phyloP scores from a whole-genome alignment of 2,113 vertebrate species.

The Scatophagus argus region DNA sequence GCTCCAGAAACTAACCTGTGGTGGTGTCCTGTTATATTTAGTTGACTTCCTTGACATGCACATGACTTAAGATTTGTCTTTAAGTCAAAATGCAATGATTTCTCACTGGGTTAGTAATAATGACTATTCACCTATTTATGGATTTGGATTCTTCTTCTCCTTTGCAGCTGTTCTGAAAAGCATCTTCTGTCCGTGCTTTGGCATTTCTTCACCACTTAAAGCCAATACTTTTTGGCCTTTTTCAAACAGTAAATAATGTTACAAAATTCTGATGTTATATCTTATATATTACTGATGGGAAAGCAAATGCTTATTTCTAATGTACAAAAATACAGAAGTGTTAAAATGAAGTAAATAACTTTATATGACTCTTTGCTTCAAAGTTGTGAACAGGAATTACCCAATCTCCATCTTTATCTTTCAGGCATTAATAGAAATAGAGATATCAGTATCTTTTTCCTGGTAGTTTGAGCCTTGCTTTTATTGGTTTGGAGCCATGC shows the following conservation, averaged over 20 bases:
- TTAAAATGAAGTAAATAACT: neutral
- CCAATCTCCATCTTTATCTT: neutral
- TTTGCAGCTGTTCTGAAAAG: neutral
- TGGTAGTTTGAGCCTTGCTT: conserved; percentile 25
- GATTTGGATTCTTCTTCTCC: conserved; percentile 7
- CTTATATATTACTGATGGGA: neutral
- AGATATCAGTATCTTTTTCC: conserved; percentile 14
- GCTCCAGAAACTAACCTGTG: neutral
- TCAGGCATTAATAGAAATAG: neutral
- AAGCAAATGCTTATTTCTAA: neutral
- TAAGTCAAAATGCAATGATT: neutral
- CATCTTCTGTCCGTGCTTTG: neutral
- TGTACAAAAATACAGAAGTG: neutral
- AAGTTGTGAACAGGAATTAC: conserved; percentile 1
- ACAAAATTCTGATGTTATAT: neutral
- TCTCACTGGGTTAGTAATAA: conserved; percentile 1
- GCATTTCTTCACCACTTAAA: neutral
- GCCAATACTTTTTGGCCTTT: neutral
- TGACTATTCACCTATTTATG: conserved; percentile 3
- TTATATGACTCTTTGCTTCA: neutral
- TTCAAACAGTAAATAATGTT: conserved; percentile 1
- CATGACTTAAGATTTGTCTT: neutral
- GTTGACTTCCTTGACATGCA: neutral
- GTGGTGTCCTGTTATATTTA: neutral
- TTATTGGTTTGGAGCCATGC: conserved; percentile 39